phyloP scores from a whole-genome alignment of 2,888 invertebrate species.

The Junonia oenone region DNA sequence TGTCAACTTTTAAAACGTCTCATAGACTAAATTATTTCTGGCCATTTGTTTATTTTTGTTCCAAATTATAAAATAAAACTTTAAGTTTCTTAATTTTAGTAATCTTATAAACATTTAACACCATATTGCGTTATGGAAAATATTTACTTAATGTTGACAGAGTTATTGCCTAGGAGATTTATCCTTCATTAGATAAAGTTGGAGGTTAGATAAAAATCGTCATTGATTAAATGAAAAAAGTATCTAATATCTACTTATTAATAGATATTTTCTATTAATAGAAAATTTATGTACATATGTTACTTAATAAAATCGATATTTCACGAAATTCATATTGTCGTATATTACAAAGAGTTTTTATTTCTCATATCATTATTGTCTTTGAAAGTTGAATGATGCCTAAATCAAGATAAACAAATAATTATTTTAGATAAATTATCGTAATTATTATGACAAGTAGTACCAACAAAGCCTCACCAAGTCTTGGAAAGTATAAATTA shows the following conservation, averaged over 20 bases:
- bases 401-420: not conserved
- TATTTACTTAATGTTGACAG: not conserved
- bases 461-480: constrained; percentile 9
- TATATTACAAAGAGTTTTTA: not conserved
- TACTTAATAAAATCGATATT: no score
- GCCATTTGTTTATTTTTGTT: constrained; percentile 26
- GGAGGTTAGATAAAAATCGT: not conserved
- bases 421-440: not conserved
- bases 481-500: constrained; percentile 45
- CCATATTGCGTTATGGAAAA: not conserved
- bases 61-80: not conserved
- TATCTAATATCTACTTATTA: not conserved
- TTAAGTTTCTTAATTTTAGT: not conserved
- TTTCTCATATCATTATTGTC: not conserved
- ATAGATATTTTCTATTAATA: not conserved
- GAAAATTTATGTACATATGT: no score
- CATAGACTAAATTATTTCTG: constrained; percentile 50
- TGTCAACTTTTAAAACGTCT: constrained; percentile 45
- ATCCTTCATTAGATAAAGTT: constrained; percentile 5
- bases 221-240: not conserved
- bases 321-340: no score
- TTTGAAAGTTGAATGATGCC: not conserved
- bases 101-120: not conserved
- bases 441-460: constrained; percentile 24
- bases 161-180: constrained; percentile 22